Conservation (phyloP, 2,113 vertebrate species). For the Grus americana region DNA sequence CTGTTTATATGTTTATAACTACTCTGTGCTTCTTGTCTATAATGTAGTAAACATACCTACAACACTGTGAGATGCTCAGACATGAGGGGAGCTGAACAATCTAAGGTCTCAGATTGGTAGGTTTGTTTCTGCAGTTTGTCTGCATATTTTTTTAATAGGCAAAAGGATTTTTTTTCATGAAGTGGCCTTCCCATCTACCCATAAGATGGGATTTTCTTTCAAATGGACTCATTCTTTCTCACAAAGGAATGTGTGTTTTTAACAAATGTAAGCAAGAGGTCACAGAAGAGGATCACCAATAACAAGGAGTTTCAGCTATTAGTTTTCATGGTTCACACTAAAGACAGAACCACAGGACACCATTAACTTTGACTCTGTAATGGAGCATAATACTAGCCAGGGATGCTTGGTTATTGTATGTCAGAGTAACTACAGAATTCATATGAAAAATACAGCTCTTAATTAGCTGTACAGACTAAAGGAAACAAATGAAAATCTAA, state of each 20-base stretch:
- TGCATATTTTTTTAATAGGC: neutral
- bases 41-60: neutral
- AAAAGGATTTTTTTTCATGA: neutral
- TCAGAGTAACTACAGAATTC: slow-evolving; percentile 49
- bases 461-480: slow-evolving; percentile 36
- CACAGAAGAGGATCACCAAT: neutral
- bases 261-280: neutral
- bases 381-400: neutral
- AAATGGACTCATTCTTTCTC: neutral
- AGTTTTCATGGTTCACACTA: slow-evolving; percentile 15
- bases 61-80: neutral
- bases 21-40: neutral
- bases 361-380: slow-evolving; percentile 7
- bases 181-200: neutral
- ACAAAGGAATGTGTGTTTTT: neutral
- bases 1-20: neutral
- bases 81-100: neutral
- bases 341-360: neutral
- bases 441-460: slow-evolving; percentile 10
- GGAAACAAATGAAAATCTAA: slow-evolving; percentile 45
- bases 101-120: neutral
- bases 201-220: neutral
- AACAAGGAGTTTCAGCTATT: neutral
- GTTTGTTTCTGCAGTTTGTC: neutral
- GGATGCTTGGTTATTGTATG: slow-evolving; percentile 37